A percentile compares a stretch with the other conserved stretches of the same genome.
Evolutionary conservation across 2,888 invertebrate genomes (phyloP).

Genomic region (Cryptocheilus praepositus): DNA sequence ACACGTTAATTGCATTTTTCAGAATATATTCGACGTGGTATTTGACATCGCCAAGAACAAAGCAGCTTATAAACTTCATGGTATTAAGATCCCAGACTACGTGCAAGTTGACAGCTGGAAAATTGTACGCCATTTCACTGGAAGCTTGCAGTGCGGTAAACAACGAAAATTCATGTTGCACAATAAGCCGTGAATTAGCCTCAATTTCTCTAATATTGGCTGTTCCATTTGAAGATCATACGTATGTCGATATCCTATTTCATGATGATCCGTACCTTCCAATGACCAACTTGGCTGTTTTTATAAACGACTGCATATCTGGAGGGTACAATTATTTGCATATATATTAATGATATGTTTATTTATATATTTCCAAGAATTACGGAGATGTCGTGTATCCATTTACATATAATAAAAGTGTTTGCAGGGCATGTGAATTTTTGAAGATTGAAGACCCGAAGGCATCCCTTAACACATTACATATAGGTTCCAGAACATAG

Average conservation of each 20-base stretch:
- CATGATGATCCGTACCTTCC: conserved; percentile 24
- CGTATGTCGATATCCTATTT: conserved; percentile 33
- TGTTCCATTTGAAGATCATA: conserved; percentile 26
- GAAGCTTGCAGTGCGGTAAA: conserved; percentile 33
- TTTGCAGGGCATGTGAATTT: no score
- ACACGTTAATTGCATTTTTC: background rate
- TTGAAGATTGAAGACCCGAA: no score
- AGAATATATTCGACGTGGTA: conserved; percentile 22
- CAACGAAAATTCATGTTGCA: background rate
- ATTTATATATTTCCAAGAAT: no score
- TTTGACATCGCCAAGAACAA: conserved; percentile 14
- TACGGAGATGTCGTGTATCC: no score
- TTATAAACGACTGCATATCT: no score
- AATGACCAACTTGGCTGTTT: conserved; percentile 7
- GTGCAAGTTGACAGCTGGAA: conserved; percentile 32
- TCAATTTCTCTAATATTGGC: conserved; percentile 4
- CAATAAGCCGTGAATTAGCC: background rate
- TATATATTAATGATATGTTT: no score
- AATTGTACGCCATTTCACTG: conserved; percentile 33
- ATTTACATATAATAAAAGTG: no score
- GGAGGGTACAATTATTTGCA: no score
- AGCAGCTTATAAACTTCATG: conserved; percentile 25
- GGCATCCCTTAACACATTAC: no score
- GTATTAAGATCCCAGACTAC: conserved; percentile 31
- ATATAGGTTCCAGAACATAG: no score